phyloP scores from a whole-genome alignment of 2,888 invertebrate genomes.

The Cecidostiba fungosa region DNA sequence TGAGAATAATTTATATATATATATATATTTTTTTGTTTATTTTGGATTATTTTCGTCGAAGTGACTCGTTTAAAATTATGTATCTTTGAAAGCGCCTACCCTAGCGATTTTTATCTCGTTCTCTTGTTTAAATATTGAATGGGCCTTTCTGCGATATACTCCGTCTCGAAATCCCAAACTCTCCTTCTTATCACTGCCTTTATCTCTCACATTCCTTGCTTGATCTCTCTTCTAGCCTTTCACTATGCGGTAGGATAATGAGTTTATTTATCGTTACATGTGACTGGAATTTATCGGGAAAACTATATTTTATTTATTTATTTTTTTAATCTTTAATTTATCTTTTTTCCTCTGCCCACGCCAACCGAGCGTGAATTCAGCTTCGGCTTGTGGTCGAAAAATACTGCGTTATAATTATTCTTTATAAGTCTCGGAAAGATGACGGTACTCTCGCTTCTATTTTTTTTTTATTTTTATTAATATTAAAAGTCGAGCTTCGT shows the following conservation, averaged over 20 bases:
- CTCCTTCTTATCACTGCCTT: neutral
- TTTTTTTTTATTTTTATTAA: constrained; percentile 53
- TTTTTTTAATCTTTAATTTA: constrained; percentile 58
- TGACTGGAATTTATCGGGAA: constrained; percentile 60
- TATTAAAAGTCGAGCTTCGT: constrained; percentile 63
- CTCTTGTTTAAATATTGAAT: constrained; percentile 47
- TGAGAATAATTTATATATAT: constrained; percentile 75
- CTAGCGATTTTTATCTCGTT: constrained; percentile 74
- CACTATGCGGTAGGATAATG: constrained; percentile 59
- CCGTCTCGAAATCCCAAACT: constrained; percentile 40
- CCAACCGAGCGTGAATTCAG: constrained; percentile 44
- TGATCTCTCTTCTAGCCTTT: constrained; percentile 57
- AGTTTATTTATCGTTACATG: constrained; percentile 61
- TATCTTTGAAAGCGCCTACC: constrained; percentile 76
- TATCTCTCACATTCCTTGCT: constrained; percentile 18
- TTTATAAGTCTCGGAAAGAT: constrained; percentile 66
- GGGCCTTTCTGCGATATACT: constrained; percentile 25
- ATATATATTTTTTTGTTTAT: constrained; percentile 47
- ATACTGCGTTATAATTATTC: constrained; percentile 69
- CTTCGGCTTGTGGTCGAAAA: constrained; percentile 68
- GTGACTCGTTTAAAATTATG: constrained; percentile 75
- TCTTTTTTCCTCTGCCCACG: constrained; percentile 50
- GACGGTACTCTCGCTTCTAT: constrained; percentile 64
- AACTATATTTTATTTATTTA: constrained; percentile 60
- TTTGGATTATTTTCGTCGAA: constrained; percentile 66